Base-by-base conservation (phyloP, 2,888 invertebrate species). In the Junonia oenone region DNA sequence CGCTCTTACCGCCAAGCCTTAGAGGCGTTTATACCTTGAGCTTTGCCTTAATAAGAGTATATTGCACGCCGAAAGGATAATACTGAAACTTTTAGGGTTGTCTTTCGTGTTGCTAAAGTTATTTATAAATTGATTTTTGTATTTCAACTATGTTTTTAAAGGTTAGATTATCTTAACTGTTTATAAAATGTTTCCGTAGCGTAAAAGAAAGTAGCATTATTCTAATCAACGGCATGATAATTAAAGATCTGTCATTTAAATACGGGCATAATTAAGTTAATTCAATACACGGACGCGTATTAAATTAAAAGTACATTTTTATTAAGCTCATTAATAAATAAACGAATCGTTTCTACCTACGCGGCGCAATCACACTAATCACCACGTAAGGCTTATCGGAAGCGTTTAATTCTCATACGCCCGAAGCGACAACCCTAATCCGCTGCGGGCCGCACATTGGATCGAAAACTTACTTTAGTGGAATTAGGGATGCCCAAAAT, bases 391-490 rank as follows among this genome's bases (percentile, higher is more conserved):
- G 62, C 52, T 62, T 59, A 63, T 63, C 62, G 62, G 62, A 58
- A 58, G 60, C 56, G 58, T 61, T 56, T 58, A 58, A 55, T 40
- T 51, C 55, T 27, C 49, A 35, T 45, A 57, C 40, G 59, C 61
- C 63, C 60, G 58, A 55, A 65, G 61, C 55, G 64, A 48, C 66
- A 69, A 53, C 69, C 72, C 69, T 68, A 62, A 49, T 55, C 55
- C 59, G 65, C 71, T 72, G 73, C 73, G 75, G 78, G 77, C 79
- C 81, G 82, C n/a, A n/a, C n/a, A n/a, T n/a, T n/a, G n/a, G n/a
- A n/a, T n/a, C n/a, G n/a, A n/a, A n/a, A n/a, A n/a, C n/a, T n/a
- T n/a, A n/a, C n/a, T n/a, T n/a, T n/a, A n/a, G n/a, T n/a, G n/a
- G n/a, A n/a, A n/a, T n/a, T n/a, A n/a, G n/a, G n/a, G n/a, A n/a